A percentile compares a stretch with the other conserved stretches of the same genome.
Evolutionary conservation across 92 coral and sea anemone genomes (phyloP).

Genomic region (Montipora capitata): DNA sequence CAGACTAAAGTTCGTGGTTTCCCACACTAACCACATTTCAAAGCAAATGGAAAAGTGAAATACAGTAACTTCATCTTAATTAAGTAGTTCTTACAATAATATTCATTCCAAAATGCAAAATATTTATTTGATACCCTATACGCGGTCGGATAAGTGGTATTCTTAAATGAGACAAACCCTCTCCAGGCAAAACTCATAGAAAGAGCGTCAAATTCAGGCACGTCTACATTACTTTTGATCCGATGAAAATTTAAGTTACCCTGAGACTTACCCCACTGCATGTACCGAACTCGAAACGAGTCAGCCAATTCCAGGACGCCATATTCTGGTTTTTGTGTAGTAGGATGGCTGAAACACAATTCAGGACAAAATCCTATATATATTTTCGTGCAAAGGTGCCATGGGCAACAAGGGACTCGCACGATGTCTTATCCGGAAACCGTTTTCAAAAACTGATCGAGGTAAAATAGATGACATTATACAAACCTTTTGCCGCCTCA

Average conservation of each 20-base stretch:
- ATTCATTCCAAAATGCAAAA: too few relatives aligned
- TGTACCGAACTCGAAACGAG: constrained; percentile 69
- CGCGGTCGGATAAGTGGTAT: not conserved
- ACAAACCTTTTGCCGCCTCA: constrained; percentile 24
- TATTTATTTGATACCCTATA: not conserved
- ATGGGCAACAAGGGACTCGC: too few relatives aligned
- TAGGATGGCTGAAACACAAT: constrained; percentile 57
- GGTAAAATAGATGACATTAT: not conserved
- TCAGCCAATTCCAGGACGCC: constrained; percentile 78
- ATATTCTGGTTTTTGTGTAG: constrained; percentile 39
- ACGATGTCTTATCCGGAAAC: too few relatives aligned
- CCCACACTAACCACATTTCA: not conserved
- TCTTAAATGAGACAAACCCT: not conserved
- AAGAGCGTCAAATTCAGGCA: not conserved
- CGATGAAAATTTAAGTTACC: too few relatives aligned
- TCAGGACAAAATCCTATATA: not conserved
- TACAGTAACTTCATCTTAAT: not conserved
- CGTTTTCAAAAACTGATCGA: too few relatives aligned
- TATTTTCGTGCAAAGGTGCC: not conserved
- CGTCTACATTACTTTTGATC: too few relatives aligned
- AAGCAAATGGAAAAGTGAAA: not conserved
- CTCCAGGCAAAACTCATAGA: constrained; percentile 1
- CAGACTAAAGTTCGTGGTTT: too few relatives aligned
- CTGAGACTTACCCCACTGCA: constrained; percentile 78
- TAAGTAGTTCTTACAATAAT: too few relatives aligned